Evolutionary conservation across 2,888 invertebrate species (phyloP), one percentile per base, ranked within the genome.

Genomic region (Conchocele bisecta): DNA sequence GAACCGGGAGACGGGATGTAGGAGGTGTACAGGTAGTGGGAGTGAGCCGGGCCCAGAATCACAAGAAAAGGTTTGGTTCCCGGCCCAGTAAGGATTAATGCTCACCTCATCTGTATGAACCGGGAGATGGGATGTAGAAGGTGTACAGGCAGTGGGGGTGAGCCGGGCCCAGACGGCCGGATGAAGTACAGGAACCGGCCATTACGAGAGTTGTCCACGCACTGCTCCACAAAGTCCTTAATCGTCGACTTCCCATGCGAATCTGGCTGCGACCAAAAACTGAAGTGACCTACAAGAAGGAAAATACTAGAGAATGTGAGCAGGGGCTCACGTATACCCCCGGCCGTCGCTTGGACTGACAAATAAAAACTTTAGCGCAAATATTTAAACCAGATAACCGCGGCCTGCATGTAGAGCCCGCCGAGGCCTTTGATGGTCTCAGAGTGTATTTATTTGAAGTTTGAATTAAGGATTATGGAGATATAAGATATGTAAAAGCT

Each of bases 141-240:
- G 48, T 95, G 93, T 42, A 96, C 95, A 1, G 95, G 95, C 89
- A 94, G 94, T 46, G 94, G 94, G 13, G 94, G 94, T 74, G 93
- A 93, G 70, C 94, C 93, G 15, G 94, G 94, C 63, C 93, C 93
- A 64, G 93, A 92, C 3, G 94, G 94, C 75, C 94, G 93, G 0
- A 95, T 94, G 87, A 95, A 95, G 90, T 95, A 95, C 84, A 98
- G 93, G 84, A 94, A 94, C 50, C 95, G 93, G 44, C 94, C 94
- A 51, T 93, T 93, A 74, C 94, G 93, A 44, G 95, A 95, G 78
- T 93, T 93, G 76, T 93, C 92, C 91, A 95, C 93, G 17, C 95
- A 94, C 84, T 94, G 94, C 75, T 95, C 93, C 51, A 96, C 94
- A 84, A 96, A 93, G 82, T 95, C 95, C 9, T 94, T 93, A 63